Evolutionary conservation across 2,888 invertebrate genomes (phyloP).

Genomic region (Drosophila neonasuta): DNA sequence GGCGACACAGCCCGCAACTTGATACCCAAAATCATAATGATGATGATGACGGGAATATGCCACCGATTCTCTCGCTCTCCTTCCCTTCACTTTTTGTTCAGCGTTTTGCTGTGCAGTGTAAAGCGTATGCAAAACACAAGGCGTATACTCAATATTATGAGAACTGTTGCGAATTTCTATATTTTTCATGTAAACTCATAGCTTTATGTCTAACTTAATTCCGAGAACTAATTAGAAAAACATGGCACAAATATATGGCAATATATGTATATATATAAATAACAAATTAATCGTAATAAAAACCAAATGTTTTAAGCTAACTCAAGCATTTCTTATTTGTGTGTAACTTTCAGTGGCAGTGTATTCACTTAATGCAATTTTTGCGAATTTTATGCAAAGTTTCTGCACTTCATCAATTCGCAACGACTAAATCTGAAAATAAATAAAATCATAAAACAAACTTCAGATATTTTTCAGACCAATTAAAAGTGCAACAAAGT

Average conservation of each 20-base stretch:
- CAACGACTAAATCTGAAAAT: conserved; percentile 23
- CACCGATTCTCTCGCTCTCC: not conserved
- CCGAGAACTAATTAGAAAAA: too few relatives aligned
- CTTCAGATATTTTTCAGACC: conserved; percentile 50
- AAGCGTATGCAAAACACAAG: not conserved
- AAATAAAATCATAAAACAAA: conserved; percentile 48
- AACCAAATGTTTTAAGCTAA: too few relatives aligned
- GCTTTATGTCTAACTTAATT: too few relatives aligned
- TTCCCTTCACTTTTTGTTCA: not conserved
- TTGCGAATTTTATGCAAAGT: conserved; percentile 14
- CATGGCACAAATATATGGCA: too few relatives aligned
- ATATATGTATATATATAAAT: too few relatives aligned
- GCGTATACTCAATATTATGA: conserved; percentile 38
- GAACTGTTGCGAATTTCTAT: conserved; percentile 1
- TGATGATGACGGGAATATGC: conserved; percentile 54
- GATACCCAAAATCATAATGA: conserved; percentile 51
- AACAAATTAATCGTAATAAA: too few relatives aligned
- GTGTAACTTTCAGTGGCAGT: not conserved
- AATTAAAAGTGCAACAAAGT: conserved; percentile 67
- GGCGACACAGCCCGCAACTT: conserved; percentile 21
- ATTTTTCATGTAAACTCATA: too few relatives aligned
- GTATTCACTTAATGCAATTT: conserved; percentile 2
- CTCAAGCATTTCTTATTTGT: too few relatives aligned
- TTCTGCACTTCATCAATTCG: conserved; percentile 33
- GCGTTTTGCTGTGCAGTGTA: conserved; percentile 10